Base-by-base conservation (phyloP, 2,797 vertebrate genomes). In the Thaleichthys pacificus region DNA sequence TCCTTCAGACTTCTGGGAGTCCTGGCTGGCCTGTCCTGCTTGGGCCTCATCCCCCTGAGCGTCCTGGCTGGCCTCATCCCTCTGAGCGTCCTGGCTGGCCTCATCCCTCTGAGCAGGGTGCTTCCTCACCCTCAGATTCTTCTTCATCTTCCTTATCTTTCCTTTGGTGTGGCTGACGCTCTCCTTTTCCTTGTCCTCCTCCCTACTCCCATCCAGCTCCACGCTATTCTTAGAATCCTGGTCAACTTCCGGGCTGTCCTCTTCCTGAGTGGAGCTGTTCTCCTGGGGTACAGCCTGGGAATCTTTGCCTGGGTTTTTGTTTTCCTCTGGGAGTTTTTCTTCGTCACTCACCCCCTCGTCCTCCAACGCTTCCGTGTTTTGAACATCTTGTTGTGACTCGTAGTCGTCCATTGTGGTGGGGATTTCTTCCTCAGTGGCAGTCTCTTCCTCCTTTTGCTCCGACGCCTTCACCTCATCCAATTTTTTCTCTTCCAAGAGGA, bases 51-150 rank as follows among this genome's bases (percentile, higher is more conserved):
- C 15, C 58, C 30, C 71, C 73, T 6, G 42, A 24, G 42, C 26
- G 3, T 26, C 42, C 22, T n/a, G 51, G 51, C 51, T 56, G 15
- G 15, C 51, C 47, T 66, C 35, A 12, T 14, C 54, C 54, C 17
- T 57, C 54, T 21, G 17, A 57, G 6, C 4, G 19, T 58, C 56
- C 2, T 7, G 5, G 22, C 61, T 64, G 11, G 83, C 49, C 22
- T 91, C 90, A 6, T 92, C 90, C 7, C 72, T 86, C 71, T 89
- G 90, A 4, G 81, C 84, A 1, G 84, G 88, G 68, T 89, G 84
- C 66, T 91, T 92, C 73, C 80, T 90, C 5, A 76, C 66, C 58
- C 78, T 83, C 66, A 89, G 85, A 65, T 82, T 91, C 79, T 89
- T 92, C 76, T 76, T 90, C 30, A 87, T 82, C 80, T 88, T 91